Base-by-base conservation (phyloP, 1,140 invertebrate genomes). In the Tetraneura akinire region DNA sequence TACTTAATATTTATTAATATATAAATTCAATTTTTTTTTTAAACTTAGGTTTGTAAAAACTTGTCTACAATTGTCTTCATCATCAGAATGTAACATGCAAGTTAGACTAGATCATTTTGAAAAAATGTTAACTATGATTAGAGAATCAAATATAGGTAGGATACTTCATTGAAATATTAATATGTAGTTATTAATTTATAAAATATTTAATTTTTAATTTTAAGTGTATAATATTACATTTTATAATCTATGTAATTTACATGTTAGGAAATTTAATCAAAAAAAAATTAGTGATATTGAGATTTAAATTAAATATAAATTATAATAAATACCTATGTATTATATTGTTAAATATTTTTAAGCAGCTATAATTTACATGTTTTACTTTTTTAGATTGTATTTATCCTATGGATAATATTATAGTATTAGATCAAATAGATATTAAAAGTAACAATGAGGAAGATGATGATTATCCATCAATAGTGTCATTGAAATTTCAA, bases 71-170 rank as follows among this genome's bases (percentile, higher is more conserved):
- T 49, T 80, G 49, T 37, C 53, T 76, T 73, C 51, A 0, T 32
- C 60, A 4, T 16, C 47, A 45, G 55, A 80, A 60, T 78, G 74
- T 9, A 62, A 60, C 23, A 26, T 60, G 10, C 32, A 62, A 78
- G 9, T 78, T 45, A 62, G 74, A 57, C 18, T 47, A 62, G 74
- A 78, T n/a, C 55, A 78, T 78, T 78, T 78, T 62, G 55, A 78
- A 11, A 55, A 78, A 8, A 60, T 78, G 55, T 78, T 47, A 78
- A 42, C 3, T 11, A 78, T 78, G 55, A 26, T 78, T 62, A 29
- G 23, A 45, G 53, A 60, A 18, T 78, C 74, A 26, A 78, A 29
- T 47, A 47, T 47, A 47, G 74, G 74, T 78, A 60, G 47, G 37
- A n/a, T 49, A 49, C 13, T 70, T 26, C 26, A 37, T 37, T n/a